Base-by-base conservation (phyloP, 2,888 invertebrate genomes). In the Heliconius charithonia region DNA sequence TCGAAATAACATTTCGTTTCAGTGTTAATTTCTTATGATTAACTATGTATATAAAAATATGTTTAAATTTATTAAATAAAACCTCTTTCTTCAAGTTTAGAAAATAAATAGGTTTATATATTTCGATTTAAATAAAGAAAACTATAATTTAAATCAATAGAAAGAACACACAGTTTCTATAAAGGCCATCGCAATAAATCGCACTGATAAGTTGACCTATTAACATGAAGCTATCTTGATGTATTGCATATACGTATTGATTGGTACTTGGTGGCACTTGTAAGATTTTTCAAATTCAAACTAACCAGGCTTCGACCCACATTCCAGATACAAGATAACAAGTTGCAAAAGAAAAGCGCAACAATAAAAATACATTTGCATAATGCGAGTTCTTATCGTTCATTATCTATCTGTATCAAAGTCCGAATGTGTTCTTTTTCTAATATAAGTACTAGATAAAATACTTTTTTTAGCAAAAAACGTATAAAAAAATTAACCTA, bases 201-300 rank as follows among this genome's bases (percentile, higher is more conserved):
- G 59, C 65, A 41, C 12, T 41, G 74, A 78, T 67, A 73, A 62
- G 59, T 67, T 78, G 74, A 74, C 78, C 78, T 59, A 78, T 37
- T 41, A 78, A 78, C 74, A 37, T 59, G 27, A 45, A 3, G 22
- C 27, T 78, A 78, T 78, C 78, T 69, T 74, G 74, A 78, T 78
- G 32, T 73, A 78, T 69, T 69, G 32, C 19, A 41, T 41, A 16
- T 45, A 45, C 25, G 25, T 69, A 69, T 77, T 76, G 71, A 59
- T 66, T 75, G 62, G 51, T 19, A 7, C 51, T 51, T 22, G 51
- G 51, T 32, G 37, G 45, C 66, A 76, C 41, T 66, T 77, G 45
- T 37, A 66, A 71, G 77, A 72, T 72, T 77, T 56, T 77, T 76
- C 76, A 71, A 76, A 76, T 22, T 62, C 29, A 70, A 51, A 7